Percentiles rank a stretch among this genome's conserved stretches.
Evolutionary conservation across 35 echinoderm and acorn worm species (phyloP).

Genomic region (Anneissia japonica): DNA sequence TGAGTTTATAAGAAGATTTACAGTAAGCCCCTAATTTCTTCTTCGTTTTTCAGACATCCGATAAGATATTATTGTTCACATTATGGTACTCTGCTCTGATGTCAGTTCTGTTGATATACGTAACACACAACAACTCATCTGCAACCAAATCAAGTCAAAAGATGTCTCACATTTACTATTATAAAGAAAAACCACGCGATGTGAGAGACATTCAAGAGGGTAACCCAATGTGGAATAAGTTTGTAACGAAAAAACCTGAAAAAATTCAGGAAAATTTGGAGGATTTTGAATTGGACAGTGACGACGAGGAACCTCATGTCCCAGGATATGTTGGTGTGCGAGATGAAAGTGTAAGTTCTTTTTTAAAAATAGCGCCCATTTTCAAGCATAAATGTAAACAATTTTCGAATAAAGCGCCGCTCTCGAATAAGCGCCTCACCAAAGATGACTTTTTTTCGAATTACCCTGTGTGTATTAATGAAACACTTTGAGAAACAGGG

Average conservation of each 20-base stretch:
- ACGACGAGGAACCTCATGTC: neutral
- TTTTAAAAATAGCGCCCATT: no score
- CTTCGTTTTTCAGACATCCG: neutral
- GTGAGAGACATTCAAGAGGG: neutral
- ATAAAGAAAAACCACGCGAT: neutral
- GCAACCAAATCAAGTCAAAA: neutral
- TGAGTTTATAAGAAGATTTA: neutral
- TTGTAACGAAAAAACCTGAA: neutral
- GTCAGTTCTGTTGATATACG: neutral
- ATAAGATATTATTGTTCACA: neutral
- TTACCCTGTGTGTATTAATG: no score
- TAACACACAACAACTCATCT: neutral
- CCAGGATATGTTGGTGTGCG: neutral
- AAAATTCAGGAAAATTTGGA: neutral
- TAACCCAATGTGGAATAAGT: neutral
- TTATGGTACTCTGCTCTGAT: neutral
- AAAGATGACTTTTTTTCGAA: no score
- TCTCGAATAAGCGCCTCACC: no score
- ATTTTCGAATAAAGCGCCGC: no score
- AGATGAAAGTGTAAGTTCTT: conserved; percentile 1
- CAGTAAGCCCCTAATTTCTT: no score
- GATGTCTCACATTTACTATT: neutral
- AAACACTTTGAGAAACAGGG: no score
- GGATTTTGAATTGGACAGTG: neutral
- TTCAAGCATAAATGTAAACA: no score